Base-by-base conservation (phyloP, 2,888 invertebrate genomes). In the Blera fallax region DNA sequence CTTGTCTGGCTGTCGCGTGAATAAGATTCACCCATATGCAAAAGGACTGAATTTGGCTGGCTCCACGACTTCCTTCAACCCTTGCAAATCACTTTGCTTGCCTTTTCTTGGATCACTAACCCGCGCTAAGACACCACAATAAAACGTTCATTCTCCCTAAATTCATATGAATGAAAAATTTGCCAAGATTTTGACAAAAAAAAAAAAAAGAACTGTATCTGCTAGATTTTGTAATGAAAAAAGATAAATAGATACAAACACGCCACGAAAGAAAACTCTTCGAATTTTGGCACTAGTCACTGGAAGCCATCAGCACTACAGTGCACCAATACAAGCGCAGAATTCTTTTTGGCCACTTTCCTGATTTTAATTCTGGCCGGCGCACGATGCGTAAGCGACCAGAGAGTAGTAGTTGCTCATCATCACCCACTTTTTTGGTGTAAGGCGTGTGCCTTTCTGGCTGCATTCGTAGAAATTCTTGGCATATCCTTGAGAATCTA, bases 231-330 rank as follows among this genome's bases (percentile, higher is more conserved):
- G 27, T 45, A 14, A 50, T 3, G 32, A 52, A 29, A 18, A 21
- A 43, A 24, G 4, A 67, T 4, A 40, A 27, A 32, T 48, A 40
- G 32, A 58, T 21, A 56, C 29, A 67, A 16, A n/a, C n/a, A n/a
- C n/a, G n/a, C n/a, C n/a, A 40, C 72, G 54, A 74, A 80, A 70
- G 18, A 65, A 70, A 70, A 72, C 67, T 70, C 77, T 48, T 21
- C 81, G 50, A 85, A 77, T 85, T 64, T 85, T 85, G 85, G 85
- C 85, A 85, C 81, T 67, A 76, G 76, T 76, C 76, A 85, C 85
- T 85, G 85, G 85, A 85, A 81, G 72, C 48, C 72, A 50, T 67
- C 74, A n/a, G n/a, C n/a, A 70, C 65, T 32, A 54, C 27, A 24
- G 14, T 14, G 34, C 76, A 81, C 67, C 45, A 60, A 62, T 16